Evolutionary conservation across 2,888 invertebrate species (phyloP).

Genomic region (Epinotia brunnichana): DNA sequence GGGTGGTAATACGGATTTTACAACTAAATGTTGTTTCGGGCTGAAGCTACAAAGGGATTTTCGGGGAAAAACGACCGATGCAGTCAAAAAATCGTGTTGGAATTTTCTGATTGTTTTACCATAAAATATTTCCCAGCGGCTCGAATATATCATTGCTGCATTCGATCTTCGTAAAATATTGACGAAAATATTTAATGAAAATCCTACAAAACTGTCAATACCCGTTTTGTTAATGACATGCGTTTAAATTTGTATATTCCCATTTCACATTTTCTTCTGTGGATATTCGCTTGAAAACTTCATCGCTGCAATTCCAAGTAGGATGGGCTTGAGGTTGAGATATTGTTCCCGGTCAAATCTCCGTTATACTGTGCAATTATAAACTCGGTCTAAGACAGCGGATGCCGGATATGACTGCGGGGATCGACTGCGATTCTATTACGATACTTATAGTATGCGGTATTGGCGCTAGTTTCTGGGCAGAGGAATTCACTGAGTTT

Average conservation of each 20-base stretch:
- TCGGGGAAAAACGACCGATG: background rate
- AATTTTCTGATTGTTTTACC: constrained; percentile 6
- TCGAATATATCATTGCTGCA: constrained; percentile 12
- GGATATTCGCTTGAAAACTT: background rate
- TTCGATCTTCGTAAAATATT: constrained; percentile 11
- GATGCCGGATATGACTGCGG: constrained; percentile 45
- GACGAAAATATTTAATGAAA: constrained; percentile 7
- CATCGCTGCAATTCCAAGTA: background rate
- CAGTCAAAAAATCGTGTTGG: constrained; percentile 4
- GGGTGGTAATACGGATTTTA: background rate
- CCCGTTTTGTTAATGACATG: constrained; percentile 9
- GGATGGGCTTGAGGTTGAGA: constrained; percentile 15
- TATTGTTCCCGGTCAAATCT: constrained; percentile 40
- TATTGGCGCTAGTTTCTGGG: constrained; percentile 2
- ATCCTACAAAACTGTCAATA: constrained; percentile 16
- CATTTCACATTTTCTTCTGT: background rate
- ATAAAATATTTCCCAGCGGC: constrained; percentile 2
- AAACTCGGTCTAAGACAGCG: constrained; percentile 47
- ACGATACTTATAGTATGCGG: constrained; percentile 19
- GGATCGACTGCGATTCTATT: constrained; percentile 33
- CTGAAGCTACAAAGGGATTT: constrained; percentile 8
- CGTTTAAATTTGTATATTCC: constrained; percentile 10
- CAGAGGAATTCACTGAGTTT: constrained; percentile 8
- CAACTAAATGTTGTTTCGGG: constrained; percentile 15
- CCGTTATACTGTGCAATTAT: constrained; percentile 51